phyloP scores from a whole-genome alignment of 2,113 vertebrate genomes.

The Podilymbus podiceps region DNA sequence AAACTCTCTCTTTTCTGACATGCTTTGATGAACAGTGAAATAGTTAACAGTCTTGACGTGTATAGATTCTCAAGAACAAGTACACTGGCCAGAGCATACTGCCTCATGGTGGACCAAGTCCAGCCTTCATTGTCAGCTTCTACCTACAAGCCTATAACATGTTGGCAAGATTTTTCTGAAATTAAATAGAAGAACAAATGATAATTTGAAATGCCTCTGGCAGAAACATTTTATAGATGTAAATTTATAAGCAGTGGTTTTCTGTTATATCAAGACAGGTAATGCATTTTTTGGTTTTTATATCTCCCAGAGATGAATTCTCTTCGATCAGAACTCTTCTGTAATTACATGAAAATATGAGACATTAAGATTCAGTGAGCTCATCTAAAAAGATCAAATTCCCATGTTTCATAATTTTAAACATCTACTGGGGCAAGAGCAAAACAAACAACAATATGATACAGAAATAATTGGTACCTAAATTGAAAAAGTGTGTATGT shows the following conservation, averaged over 20 bases:
- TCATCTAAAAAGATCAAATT: neutral
- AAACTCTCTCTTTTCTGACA: slow-evolving; percentile 12
- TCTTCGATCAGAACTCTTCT: neutral
- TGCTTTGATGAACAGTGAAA: slow-evolving; percentile 36
- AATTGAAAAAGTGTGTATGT: neutral
- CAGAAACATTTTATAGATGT: neutral
- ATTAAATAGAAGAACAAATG: neutral
- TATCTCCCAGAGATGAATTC: neutral
- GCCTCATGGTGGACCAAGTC: neutral
- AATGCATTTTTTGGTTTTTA: accelerated
- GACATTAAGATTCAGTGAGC: neutral
- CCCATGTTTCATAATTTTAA: neutral
- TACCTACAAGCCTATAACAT: neutral
- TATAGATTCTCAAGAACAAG: neutral
- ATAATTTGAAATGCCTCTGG: neutral
- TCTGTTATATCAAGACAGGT: neutral
- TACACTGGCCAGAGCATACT: neutral
- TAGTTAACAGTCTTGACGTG: slow-evolving; percentile 25
- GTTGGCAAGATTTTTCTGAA: neutral
- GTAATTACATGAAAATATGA: neutral
- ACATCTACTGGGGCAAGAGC: neutral
- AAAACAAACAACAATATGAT: neutral
- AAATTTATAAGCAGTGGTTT: neutral
- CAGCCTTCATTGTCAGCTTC: neutral
- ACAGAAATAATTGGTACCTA: neutral